Evolutionary conservation across 2,113 vertebrate species (phyloP), one percentile per base, ranked within the genome.

Genomic region (Lasiurus borealis): DNA sequence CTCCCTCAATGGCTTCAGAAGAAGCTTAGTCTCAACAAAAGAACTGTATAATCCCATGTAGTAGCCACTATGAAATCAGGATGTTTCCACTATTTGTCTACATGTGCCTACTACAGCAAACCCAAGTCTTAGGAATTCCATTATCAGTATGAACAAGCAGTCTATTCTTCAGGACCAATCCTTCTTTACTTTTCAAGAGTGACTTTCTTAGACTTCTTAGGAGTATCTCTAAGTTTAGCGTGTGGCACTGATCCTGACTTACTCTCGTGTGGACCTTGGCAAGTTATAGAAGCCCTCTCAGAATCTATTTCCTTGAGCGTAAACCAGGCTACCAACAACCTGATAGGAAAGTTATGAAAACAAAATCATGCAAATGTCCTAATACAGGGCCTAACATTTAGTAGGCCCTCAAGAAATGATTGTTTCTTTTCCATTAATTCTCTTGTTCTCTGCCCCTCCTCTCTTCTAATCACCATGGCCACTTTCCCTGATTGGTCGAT

Each of bases 181-280:
- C n/a, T 29, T 40, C 71, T 66, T 86, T 54, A 18, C 12, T 93
- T 44, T 69, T 18, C 71, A 29, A 85, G 54, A 76, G 18, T 82
- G 59, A 75, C 71, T 86, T 75, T 75, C 80, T 93, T 73, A 80
- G 48, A 69, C 31, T 90, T 93, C 57, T n/a, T 80, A 4, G 19
- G 52, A 93, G 15, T 89, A 44, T 77, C 3, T 69, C 46, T 80
- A 50, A 29, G 80, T 73, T 81, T 84, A 48, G 12, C 89, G 16
- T 66, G 75, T 83, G 34, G 14, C 54, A 62, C 52, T 15, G 48
- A 94, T 89, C 81, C 48, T 89, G 7, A 31, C 62, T 93, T 88
- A 88, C 36, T 62, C 36, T 90, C 40, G 4, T 50, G 8, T 72
- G 93, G 90, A 91, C 85, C 72, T 88, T 77, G 68, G 59, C 16